Percentiles rank a stretch among this genome's conserved stretches.
These are phyloP conservation scores for Nannoperca obscura DNA, from an alignment of 2,797 vertebrate genomes.

Conservation along the genomic window DNA sequence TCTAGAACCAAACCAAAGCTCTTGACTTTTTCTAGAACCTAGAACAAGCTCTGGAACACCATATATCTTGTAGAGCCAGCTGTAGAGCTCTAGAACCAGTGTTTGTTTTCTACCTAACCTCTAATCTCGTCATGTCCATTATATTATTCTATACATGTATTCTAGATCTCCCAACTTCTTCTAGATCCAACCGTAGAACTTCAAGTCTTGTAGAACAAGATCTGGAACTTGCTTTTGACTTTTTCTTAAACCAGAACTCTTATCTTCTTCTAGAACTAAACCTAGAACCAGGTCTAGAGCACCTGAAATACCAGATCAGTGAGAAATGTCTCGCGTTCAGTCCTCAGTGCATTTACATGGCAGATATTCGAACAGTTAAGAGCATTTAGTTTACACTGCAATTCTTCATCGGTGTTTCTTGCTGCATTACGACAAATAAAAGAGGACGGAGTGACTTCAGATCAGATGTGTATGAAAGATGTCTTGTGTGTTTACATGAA, in stretches of 20 bases:
- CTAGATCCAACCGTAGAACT: neutral
- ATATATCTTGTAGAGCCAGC: no score
- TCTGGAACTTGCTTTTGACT: neutral
- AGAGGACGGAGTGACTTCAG: neutral
- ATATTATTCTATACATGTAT: no score
- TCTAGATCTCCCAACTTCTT: neutral
- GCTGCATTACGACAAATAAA: neutral
- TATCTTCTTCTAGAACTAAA: slow-evolving; percentile 7
- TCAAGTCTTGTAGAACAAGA: slow-evolving; percentile 14
- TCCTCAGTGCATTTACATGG: slow-evolving; percentile 81
- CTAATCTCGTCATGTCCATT: neutral
- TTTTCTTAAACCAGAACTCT: neutral
- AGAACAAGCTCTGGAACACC: neutral
- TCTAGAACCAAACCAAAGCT: neutral
- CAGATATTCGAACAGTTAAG: slow-evolving; percentile 16
- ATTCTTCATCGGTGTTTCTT: slow-evolving; percentile 25
- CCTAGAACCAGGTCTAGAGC: slow-evolving; percentile 13
- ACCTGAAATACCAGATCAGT: neutral
- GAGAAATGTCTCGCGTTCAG: slow-evolving; percentile 6
- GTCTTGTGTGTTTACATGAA: slow-evolving; percentile 52
- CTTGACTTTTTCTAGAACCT: no score
- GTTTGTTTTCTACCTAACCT: neutral
- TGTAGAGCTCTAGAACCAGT: neutral
- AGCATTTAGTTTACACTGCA: slow-evolving; percentile 55
- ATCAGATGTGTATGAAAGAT: slow-evolving; percentile 34